Evolutionary conservation across 1,140 invertebrate genomes (phyloP).

Genomic region (Pristionchus pacificus): DNA sequence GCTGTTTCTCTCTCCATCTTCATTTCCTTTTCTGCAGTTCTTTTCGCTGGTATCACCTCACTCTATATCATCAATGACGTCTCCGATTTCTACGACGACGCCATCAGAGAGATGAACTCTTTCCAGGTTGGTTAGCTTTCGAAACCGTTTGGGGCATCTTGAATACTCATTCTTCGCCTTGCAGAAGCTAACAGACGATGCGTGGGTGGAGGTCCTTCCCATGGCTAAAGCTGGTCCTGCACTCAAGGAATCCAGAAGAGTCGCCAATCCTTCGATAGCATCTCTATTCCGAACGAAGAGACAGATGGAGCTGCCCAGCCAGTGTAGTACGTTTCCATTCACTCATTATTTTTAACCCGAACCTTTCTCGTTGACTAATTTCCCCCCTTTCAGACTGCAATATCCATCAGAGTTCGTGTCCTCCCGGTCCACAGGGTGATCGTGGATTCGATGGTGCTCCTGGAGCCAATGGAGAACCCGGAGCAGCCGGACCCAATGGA

Average conservation of each 20-base stretch:
- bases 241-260: background rate
- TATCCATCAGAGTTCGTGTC: conserved; percentile 16
- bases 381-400: background rate
- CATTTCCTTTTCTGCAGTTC: conserved; percentile 9
- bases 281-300: conserved; percentile 3
- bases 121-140: conserved; percentile 8
- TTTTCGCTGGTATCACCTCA: conserved; percentile 3
- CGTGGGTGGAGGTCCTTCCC: conserved; percentile 20
- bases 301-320: conserved; percentile 21
- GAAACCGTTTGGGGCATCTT: background rate
- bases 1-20: background rate
- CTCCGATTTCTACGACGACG: conserved; percentile 18
- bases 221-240: conserved; percentile 6
- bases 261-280: conserved; percentile 5
- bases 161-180: background rate
- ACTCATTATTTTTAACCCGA: background rate
- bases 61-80: conserved; percentile 17
- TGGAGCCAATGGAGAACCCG: conserved; percentile 13
- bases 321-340: conserved; percentile 17
- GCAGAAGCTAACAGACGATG: conserved; percentile 21
- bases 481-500: conserved; percentile 11
- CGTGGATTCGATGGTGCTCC: conserved; percentile 22
- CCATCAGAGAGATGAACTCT: conserved; percentile 6
- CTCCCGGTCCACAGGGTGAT: conserved; percentile 26
- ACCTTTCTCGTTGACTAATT: conserved; percentile 7